Evolutionary conservation across 1,140 invertebrate genomes (phyloP), one percentile per base, ranked within the genome.

Genomic region (Polypedilum pembai): DNA sequence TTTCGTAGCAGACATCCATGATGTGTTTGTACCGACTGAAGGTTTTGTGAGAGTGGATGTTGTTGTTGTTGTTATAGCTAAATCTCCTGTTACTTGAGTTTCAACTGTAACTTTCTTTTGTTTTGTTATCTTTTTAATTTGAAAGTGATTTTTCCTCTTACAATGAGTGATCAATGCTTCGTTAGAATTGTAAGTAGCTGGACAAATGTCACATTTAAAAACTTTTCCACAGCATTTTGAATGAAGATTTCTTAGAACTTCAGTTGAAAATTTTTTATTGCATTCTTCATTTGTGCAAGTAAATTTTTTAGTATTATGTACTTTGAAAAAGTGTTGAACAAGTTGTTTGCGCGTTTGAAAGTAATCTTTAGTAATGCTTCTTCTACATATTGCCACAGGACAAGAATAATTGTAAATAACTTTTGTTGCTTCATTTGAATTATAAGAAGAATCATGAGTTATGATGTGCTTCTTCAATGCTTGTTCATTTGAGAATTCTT

Each of bases 111-210:
- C 3, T 20, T 69, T 69, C 17, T 69, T 69, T 3, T 17, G 1
- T 56, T 56, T 56, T 56, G 8, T 3, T 56, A 3, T 8, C 20
- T 5, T 69, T 69, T 69, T 21, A 1, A 8, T 69, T 1, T 21
- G 8, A 8, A 20, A 69, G 17, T 89, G 87, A 8, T 80, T 80
- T 45, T 84, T 83, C 75, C 87, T 77, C 79, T 86, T 85, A 8
- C 83, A 81, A 79, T 89, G 87, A 0, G 86, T 88, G 3, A 86
- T 79, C 5, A 89, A 77, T 7, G 87, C 85, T 78, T 87, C 86
- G 75, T 86, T 85, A 17, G 83, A 84, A 41, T 78, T 79, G 76
- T 88, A 89, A 10, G 77, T 78, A 45, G 82, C 83, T 4, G 82
- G 77, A 79, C 88, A 89, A 10, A 82, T 81, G 17, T 76, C 79